These are phyloP conservation scores for Cristatella mucedo DNA, from an alignment of 2,888 invertebrate species.

Conservation along the genomic window DNA sequence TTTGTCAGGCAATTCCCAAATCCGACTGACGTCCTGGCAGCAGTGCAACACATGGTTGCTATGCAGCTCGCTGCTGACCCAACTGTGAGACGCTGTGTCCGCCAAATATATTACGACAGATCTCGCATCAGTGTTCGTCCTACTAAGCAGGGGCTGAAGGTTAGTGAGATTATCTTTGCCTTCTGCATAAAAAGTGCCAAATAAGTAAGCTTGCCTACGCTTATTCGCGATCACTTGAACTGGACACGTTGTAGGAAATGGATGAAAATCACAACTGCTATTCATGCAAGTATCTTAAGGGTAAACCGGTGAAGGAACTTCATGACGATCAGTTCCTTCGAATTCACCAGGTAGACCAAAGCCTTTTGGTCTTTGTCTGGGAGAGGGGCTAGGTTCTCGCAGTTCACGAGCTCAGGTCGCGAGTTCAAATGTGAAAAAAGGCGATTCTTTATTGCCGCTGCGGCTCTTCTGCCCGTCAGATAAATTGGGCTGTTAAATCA, in stretches of 20 bases:
- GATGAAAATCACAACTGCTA: slow-evolving; percentile 72
- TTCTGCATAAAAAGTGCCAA: too few relatives aligned
- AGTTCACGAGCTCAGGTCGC: too few relatives aligned
- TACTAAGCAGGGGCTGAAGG: slow-evolving; percentile 72
- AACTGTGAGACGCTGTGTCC: slow-evolving; percentile 61
- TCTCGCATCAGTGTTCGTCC: slow-evolving; percentile 66
- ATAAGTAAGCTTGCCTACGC: too few relatives aligned
- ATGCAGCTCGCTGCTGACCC: slow-evolving; percentile 83
- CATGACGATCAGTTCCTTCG: slow-evolving; percentile 77
- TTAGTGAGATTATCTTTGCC: too few relatives aligned
- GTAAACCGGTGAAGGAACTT: slow-evolving; percentile 77
- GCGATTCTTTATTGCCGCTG: too few relatives aligned
- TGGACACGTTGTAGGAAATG: slow-evolving; percentile 50
- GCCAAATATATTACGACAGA: slow-evolving; percentile 67
- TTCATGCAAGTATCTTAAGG: slow-evolving; percentile 69
- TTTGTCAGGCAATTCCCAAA: slow-evolving; percentile 48
- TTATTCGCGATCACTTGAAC: too few relatives aligned
- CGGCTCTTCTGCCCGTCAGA: too few relatives aligned
- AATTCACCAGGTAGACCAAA: slow-evolving; percentile 42
- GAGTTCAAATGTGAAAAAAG: too few relatives aligned
- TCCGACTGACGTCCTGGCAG: slow-evolving; percentile 67
- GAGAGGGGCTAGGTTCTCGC: too few relatives aligned
- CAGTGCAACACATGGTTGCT: slow-evolving; percentile 83
- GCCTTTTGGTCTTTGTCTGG: too few relatives aligned
- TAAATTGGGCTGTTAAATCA: too few relatives aligned